Conservation (phyloP, 2,888 invertebrate species). For the Eretmocerus hayati region DNA sequence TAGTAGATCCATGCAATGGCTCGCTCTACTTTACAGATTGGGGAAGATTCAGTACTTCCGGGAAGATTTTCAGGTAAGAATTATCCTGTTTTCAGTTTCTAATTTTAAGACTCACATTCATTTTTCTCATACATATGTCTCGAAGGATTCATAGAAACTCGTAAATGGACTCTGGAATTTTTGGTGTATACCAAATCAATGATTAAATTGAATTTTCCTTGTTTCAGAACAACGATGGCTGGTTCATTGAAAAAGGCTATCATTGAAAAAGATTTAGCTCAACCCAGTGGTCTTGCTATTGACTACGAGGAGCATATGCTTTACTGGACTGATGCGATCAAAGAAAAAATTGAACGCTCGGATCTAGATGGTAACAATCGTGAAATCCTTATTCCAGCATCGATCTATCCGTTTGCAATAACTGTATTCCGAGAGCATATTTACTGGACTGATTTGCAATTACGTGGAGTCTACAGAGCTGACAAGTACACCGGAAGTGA, state of each 20-base stretch:
- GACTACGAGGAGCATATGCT: slow-evolving; percentile 89
- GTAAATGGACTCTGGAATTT: background rate
- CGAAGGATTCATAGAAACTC: background rate
- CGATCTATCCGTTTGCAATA: slow-evolving; percentile 92
- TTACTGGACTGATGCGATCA: slow-evolving; percentile 96
- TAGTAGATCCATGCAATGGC: slow-evolving; percentile 94
- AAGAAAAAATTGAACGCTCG: slow-evolving; percentile 91
- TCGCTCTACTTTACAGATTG: slow-evolving; percentile 93
- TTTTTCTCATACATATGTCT: background rate
- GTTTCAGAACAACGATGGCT: slow-evolving; percentile 83
- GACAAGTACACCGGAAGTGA: slow-evolving; percentile 96
- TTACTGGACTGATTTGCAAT: slow-evolving; percentile 93
- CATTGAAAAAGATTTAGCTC: slow-evolving; percentile 82
- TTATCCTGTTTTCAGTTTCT: background rate
- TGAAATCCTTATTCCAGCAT: slow-evolving; percentile 78
- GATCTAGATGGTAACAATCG: slow-evolving; percentile 80
- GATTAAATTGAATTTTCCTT: background rate
- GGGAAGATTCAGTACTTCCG: slow-evolving; percentile 87
- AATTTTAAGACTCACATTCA: too few species aligned
- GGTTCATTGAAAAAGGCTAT: slow-evolving; percentile 85
- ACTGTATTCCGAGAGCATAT: slow-evolving; percentile 85
- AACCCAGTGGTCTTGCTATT: slow-evolving; percentile 91
- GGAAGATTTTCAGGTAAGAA: slow-evolving; percentile 69
- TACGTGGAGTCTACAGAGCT: slow-evolving; percentile 90
- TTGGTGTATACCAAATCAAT: background rate